Conservation (phyloP, 64 coral and sea anemone species). For the Porites lutea region DNA sequence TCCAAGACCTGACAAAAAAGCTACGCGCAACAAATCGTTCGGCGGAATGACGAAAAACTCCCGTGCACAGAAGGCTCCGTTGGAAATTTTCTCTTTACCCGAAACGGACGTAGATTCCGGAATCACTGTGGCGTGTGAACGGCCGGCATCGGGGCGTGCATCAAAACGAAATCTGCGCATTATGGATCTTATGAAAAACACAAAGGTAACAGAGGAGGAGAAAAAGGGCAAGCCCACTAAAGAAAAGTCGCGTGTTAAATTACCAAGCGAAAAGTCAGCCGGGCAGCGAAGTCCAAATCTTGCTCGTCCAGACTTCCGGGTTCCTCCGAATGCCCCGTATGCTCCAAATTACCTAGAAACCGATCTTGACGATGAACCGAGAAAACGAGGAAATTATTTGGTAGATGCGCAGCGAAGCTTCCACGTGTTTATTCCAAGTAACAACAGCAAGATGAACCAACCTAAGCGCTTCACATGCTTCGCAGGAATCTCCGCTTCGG, state of each 20-base stretch:
- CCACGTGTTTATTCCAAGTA: conserved; percentile 45
- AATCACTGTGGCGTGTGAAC: conserved; percentile 60
- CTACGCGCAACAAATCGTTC: conserved; percentile 82
- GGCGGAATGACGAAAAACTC: conserved; percentile 52
- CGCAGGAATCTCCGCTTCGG: conserved; percentile 10
- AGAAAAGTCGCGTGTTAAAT: conserved; percentile 5
- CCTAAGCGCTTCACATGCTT: conserved; percentile 44
- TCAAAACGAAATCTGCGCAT: conserved; percentile 77
- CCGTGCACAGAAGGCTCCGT: conserved; percentile 36
- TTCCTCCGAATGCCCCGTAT: conserved; percentile 53
- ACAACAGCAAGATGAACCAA: neutral
- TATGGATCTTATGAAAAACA: conserved; percentile 73
- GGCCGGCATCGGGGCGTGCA: conserved; percentile 33
- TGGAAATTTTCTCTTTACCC: conserved; percentile 68
- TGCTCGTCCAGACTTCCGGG: conserved; percentile 45
- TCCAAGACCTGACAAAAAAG: conserved; percentile 39
- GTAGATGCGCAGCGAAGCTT: conserved; percentile 66
- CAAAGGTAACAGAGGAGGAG: conserved; percentile 47
- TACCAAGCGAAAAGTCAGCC: neutral
- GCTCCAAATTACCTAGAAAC: conserved; percentile 65
- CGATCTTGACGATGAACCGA: conserved; percentile 18
- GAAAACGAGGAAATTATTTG: conserved; percentile 26
- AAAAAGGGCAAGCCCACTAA: conserved; percentile 25
- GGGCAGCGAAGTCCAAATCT: neutral
- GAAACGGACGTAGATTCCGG: conserved; percentile 92